These are phyloP conservation scores for Netelia fuscicornis DNA, from an alignment of 2,888 invertebrate species.

Conservation along the genomic window DNA sequence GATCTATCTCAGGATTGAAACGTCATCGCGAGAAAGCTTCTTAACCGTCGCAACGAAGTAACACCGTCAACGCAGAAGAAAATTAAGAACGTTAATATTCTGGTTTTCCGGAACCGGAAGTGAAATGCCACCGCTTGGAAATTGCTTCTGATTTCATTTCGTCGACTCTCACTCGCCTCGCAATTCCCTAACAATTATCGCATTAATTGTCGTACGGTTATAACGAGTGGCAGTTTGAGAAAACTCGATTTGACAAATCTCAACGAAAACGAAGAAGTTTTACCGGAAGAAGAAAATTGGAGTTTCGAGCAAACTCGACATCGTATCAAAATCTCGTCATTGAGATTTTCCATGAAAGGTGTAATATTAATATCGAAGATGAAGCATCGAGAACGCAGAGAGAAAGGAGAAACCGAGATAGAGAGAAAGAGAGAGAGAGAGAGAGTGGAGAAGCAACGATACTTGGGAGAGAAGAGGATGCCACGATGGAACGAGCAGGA, in stretches of 20 bases:
- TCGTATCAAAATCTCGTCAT: neutral
- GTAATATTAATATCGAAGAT: neutral
- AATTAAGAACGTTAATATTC: constrained; percentile 55
- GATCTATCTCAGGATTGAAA: neutral
- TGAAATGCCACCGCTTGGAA: constrained; percentile 7
- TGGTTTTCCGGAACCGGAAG: constrained; percentile 21
- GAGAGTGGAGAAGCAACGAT: constrained; percentile 3
- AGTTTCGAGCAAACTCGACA: neutral
- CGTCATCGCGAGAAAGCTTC: constrained; percentile 37
- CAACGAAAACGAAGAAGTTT: constrained; percentile 4
- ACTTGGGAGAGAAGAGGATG: neutral
- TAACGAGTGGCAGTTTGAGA: neutral
- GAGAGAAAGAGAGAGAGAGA: too few relatives aligned
- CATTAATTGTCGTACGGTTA: constrained; percentile 25
- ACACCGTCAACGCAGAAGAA: constrained; percentile 1
- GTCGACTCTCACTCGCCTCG: neutral
- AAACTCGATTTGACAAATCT: neutral
- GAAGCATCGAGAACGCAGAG: neutral
- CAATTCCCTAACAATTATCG: constrained; percentile 31
- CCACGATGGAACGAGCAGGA: constrained; percentile 38
- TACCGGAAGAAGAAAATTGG: constrained; percentile 1
- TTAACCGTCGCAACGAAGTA: constrained; percentile 53
- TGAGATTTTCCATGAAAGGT: neutral
- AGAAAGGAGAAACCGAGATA: too few relatives aligned
- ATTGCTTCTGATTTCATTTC: constrained; percentile 36